Percentiles rank a stretch among this genome's conserved stretches.
Conservation (phyloP, 2,797 vertebrate species). For the Apogon talboti region DNA sequence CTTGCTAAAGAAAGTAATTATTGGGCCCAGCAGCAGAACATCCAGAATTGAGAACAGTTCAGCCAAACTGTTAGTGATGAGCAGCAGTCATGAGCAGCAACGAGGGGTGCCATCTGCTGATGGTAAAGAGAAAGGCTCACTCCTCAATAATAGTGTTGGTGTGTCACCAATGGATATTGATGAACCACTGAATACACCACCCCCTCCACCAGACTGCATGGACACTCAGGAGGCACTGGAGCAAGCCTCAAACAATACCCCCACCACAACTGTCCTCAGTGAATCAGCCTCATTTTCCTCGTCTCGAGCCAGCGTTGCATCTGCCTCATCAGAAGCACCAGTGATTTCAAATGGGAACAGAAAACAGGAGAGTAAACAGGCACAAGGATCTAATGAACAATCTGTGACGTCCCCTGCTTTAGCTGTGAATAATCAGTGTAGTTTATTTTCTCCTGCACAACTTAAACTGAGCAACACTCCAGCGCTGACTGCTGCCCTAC, state of each 20-base stretch:
- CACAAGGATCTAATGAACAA: conserved; percentile 23
- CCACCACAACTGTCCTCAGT: conserved; percentile 12
- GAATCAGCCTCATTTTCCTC: conserved; percentile 17
- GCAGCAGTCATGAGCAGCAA: conserved; percentile 35
- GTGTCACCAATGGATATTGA: conserved; percentile 76
- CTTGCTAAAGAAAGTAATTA: conserved; percentile 59
- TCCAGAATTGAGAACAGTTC: conserved; percentile 74
- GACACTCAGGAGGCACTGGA: conserved; percentile 16
- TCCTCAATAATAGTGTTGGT: conserved; percentile 26
- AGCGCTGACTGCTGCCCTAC: background rate
- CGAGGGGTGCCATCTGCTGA: conserved; percentile 18
- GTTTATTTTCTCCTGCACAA: conserved; percentile 29
- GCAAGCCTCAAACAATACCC: conserved; percentile 23
- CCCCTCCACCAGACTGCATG: conserved; percentile 36
- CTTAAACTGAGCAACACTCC: conserved; percentile 29
- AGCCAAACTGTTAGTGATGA: conserved; percentile 54
- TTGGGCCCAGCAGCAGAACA: conserved; percentile 41
- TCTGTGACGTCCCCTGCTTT: background rate
- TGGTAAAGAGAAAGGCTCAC: conserved; percentile 42
- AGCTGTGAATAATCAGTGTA: conserved; percentile 11
- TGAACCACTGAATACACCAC: conserved; percentile 52
- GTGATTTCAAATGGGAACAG: conserved; percentile 19
- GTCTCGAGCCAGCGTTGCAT: conserved; percentile 11
- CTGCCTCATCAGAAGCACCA: conserved; percentile 7
- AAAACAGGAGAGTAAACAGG: conserved; percentile 16